Evolutionary conservation across 1,140 invertebrate species (phyloP).

Genomic region (Reticulitermes speratus): DNA sequence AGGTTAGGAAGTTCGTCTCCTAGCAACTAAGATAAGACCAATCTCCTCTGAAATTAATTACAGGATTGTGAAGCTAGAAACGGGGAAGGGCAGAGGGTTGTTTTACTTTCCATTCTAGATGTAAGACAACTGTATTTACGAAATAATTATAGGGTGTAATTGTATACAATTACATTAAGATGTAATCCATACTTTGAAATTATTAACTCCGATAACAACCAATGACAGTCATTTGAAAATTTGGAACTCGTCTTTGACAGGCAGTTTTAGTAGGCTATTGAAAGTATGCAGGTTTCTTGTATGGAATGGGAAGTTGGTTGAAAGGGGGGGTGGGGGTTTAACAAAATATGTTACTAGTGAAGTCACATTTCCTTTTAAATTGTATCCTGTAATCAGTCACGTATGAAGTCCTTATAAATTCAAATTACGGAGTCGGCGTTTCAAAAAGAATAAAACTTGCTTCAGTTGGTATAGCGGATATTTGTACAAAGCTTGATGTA

Average conservation of each 20-base stretch:
- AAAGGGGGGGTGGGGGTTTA: neutral
- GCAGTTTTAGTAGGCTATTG: neutral
- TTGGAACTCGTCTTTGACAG: neutral
- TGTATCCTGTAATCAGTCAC: neutral
- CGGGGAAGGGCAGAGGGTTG: neutral
- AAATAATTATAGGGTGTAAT: neutral
- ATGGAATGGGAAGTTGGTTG: neutral
- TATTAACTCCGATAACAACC: neutral
- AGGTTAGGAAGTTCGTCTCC: neutral
- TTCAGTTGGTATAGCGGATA: neutral
- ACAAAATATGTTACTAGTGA: too few species aligned
- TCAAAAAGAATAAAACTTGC: neutral
- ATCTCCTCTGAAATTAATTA: neutral
- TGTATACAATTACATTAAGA: neutral
- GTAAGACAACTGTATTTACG: neutral
- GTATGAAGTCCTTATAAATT: neutral
- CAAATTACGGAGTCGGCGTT: neutral
- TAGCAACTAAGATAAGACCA: constrained; percentile 6
- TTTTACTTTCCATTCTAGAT: neutral
- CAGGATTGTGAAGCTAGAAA: neutral
- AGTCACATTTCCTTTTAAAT: neutral
- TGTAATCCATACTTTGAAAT: neutral
- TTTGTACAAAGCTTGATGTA: neutral
- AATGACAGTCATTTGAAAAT: neutral
- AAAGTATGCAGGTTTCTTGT: neutral